Conservation (phyloP, 2,797 vertebrate genomes). For the Psittacula echo region DNA sequence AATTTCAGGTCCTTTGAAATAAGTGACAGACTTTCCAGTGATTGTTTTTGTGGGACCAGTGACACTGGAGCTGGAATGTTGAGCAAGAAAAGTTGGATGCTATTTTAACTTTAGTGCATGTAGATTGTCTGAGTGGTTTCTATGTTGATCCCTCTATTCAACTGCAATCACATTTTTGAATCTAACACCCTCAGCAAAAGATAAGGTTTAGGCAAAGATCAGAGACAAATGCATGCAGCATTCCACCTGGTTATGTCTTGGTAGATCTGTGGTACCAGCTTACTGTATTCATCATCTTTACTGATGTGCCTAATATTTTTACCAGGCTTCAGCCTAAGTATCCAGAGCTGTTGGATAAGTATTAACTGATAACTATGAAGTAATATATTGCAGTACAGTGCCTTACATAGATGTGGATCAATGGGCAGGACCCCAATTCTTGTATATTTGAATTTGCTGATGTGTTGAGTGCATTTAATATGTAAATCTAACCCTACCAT, state of each 20-base stretch:
- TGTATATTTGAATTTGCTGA: background rate
- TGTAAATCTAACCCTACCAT: fast-evolving
- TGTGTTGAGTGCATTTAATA: background rate
- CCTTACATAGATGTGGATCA: background rate
- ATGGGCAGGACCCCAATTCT: background rate
- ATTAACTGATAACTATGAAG: background rate
- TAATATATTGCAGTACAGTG: background rate
- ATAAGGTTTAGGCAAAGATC: background rate
- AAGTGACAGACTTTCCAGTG: background rate
- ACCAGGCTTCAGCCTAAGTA: background rate
- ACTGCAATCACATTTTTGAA: fast-evolving
- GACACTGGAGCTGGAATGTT: background rate
- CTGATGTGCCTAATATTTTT: background rate
- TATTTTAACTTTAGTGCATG: background rate
- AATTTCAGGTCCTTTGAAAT: background rate
- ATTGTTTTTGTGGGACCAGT: background rate
- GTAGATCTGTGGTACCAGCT: background rate
- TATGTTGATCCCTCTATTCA: background rate
- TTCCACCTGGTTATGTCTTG: background rate
- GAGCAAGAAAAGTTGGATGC: background rate
- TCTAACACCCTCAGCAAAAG: background rate
- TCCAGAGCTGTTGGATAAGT: background rate
- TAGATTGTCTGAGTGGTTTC: background rate
- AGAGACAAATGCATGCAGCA: background rate
- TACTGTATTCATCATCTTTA: background rate